A percentile compares a stretch with the other conserved stretches of the same genome.
phyloP scores from a whole-genome alignment of 2,113 vertebrate species.

The Chionis minor region DNA sequence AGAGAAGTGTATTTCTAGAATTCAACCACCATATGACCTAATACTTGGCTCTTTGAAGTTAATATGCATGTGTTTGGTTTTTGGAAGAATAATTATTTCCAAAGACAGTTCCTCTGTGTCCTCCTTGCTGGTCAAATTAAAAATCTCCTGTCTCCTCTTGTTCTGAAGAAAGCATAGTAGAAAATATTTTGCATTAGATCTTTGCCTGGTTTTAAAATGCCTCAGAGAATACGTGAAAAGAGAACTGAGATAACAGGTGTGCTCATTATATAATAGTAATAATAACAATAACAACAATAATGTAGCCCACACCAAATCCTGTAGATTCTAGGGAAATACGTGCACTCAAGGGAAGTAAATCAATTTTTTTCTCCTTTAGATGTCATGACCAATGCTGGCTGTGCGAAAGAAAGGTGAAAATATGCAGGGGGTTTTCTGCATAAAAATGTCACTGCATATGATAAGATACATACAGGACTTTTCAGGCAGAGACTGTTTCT shows the following conservation, averaged over 20 bases:
- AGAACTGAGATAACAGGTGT: background rate
- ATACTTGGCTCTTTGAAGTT: background rate
- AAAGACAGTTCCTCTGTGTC: background rate
- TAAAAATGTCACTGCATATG: background rate
- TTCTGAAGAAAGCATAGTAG: background rate
- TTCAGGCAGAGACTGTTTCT: background rate
- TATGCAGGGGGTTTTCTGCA: background rate
- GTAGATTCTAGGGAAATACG: background rate
- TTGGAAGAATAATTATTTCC: slow-evolving; percentile 5
- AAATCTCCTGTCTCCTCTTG: background rate
- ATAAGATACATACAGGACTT: background rate
- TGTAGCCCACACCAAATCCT: background rate
- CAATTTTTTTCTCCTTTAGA: background rate
- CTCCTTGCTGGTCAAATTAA: background rate
- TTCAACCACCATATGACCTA: background rate
- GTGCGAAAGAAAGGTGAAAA: background rate
- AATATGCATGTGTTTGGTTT: background rate
- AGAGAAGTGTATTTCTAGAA: background rate
- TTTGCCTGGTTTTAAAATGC: background rate
- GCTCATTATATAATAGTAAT: background rate
- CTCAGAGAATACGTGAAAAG: background rate
- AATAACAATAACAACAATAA: background rate
- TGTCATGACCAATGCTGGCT: background rate
- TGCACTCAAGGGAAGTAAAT: background rate
- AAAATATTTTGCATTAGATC: background rate